A percentile compares a stretch with the other conserved stretches of the same genome.
phyloP scores from a whole-genome alignment of 2,888 invertebrate species.

The Dioctria rufipes region DNA sequence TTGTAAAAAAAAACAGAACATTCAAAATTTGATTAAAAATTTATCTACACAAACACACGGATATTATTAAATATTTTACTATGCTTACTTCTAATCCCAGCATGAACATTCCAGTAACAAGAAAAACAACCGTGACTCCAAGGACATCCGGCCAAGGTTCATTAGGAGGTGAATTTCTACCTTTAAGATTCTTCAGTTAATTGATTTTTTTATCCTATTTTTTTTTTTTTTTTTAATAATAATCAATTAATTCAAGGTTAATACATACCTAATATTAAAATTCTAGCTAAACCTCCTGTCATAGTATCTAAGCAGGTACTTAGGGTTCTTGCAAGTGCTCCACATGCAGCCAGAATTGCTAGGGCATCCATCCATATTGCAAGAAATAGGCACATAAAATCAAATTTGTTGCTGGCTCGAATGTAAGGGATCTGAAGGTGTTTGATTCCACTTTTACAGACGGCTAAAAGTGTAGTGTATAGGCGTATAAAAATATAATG shows the following conservation, averaged over 20 bases:
- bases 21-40: not conserved
- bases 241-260: not conserved
- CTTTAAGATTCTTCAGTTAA: constrained; percentile 59
- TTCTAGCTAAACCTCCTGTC: constrained; percentile 73
- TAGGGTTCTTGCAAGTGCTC: constrained; percentile 73
- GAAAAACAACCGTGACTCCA: constrained; percentile 73
- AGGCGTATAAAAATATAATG: constrained; percentile 1
- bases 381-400: constrained; percentile 71
- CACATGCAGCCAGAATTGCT: constrained; percentile 73
- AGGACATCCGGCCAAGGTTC: constrained; percentile 76
- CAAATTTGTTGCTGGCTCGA: constrained; percentile 71
- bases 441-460: constrained; percentile 68
- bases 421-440: constrained; percentile 71
- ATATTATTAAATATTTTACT: too few relatives aligned
- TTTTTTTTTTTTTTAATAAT: not conserved
- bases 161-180: constrained; percentile 70
- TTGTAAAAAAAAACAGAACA: constrained; percentile 17
- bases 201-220: not conserved
- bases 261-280: constrained; percentile 72
- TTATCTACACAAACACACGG: not conserved
- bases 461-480: constrained; percentile 64
- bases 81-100: constrained; percentile 73
- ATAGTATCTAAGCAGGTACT: constrained; percentile 75
- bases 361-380: constrained; percentile 74
- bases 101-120: constrained; percentile 75